Percentiles rank a stretch among this genome's conserved stretches.
Conservation (phyloP, 2,797 vertebrate genomes). For the Muscicapa striata region DNA sequence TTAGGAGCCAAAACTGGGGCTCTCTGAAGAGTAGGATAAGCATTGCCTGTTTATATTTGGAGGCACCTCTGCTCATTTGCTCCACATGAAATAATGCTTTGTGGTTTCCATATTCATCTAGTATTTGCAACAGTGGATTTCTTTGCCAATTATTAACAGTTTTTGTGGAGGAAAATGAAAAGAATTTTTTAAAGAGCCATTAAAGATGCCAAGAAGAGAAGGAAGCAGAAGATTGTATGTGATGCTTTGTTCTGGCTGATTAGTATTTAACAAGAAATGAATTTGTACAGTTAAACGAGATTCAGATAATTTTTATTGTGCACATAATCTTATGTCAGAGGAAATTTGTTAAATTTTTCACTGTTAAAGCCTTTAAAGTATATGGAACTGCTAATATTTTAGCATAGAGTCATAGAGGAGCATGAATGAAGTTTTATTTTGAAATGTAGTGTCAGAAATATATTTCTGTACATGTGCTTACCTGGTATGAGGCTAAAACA, state of each 20-base stretch:
- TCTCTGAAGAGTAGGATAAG: background rate
- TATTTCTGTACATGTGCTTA: background rate
- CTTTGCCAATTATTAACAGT: background rate
- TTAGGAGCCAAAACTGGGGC: background rate
- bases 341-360: constrained; percentile 19
- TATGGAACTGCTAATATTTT: background rate
- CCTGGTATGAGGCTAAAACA: background rate
- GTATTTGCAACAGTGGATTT: background rate
- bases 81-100: background rate
- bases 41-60: background rate
- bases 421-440: background rate
- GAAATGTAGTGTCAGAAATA: background rate
- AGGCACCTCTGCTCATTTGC: background rate
- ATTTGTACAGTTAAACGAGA: constrained; percentile 24
- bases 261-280: constrained; percentile 18
- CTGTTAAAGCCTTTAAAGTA: background rate
- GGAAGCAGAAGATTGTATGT: background rate
- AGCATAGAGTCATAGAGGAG: background rate
- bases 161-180: background rate
- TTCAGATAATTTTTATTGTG: background rate
- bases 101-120: background rate
- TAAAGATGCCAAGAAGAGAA: background rate
- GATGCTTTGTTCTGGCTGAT: constrained; percentile 19
- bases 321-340: background rate
- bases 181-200: background rate